Percentiles rank a stretch among this genome's conserved stretches.
Evolutionary conservation across 2,113 vertebrate species (phyloP).

Genomic region (Lanius collurio): DNA sequence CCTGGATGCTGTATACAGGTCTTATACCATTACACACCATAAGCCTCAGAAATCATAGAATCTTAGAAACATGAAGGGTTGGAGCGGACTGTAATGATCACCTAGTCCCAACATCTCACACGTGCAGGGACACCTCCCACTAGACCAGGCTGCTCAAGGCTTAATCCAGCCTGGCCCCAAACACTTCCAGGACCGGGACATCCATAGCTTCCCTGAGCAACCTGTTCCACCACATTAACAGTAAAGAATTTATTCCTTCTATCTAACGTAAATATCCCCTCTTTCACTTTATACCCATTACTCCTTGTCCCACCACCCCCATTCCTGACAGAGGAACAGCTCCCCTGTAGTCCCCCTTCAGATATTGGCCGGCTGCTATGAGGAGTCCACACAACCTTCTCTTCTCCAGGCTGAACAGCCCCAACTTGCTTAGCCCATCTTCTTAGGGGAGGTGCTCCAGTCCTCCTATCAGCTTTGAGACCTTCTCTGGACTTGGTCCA

Average conservation of each 20-base stretch:
- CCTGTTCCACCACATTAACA: neutral
- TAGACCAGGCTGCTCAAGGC: neutral
- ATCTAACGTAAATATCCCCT: neutral
- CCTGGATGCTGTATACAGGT: fast-evolving
- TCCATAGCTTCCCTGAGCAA: neutral
- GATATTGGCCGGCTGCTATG: neutral
- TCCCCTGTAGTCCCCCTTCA: neutral
- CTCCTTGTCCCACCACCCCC: neutral
- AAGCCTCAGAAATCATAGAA: neutral
- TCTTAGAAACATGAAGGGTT: neutral
- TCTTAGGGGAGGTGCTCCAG: fast-evolving
- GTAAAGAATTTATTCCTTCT: neutral
- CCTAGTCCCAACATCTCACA: neutral
- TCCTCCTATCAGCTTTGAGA: neutral
- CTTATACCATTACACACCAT: neutral
- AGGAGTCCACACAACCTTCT: neutral
- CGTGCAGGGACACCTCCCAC: neutral
- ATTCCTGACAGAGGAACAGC: neutral
- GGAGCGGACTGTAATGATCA: neutral
- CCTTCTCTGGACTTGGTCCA: neutral
- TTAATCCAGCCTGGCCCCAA: neutral
- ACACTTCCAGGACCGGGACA: neutral
- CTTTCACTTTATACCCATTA: neutral
- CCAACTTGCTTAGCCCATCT: neutral
- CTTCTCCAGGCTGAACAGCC: neutral